These are phyloP conservation scores for Stratiomys singularior DNA, from an alignment of 2,888 invertebrate genomes.

Conservation along the genomic window DNA sequence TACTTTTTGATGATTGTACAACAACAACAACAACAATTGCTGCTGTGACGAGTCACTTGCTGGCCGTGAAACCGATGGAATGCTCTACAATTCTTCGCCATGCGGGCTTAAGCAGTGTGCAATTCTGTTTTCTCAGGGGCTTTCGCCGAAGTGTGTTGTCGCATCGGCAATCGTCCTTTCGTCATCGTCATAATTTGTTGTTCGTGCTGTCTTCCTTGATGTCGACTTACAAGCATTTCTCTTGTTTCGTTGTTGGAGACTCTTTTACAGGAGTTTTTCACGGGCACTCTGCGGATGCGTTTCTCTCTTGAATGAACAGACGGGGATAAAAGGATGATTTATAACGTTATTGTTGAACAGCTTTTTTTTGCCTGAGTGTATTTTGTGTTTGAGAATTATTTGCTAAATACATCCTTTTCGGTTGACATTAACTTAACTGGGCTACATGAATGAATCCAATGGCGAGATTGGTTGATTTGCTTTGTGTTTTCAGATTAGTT, in stretches of 20 bases:
- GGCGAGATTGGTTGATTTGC: background rate
- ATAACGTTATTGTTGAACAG: background rate
- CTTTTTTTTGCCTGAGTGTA: background rate
- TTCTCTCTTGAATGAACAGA: too few relatives aligned
- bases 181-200: background rate
- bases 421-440: slow-evolving; percentile 33
- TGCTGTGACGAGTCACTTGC: background rate
- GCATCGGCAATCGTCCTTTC: background rate
- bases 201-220: background rate
- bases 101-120: too few relatives aligned
- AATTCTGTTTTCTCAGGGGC: slow-evolving; percentile 3
- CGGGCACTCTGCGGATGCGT: background rate
- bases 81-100: too few relatives aligned
- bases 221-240: background rate
- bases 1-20: background rate
- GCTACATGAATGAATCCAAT: background rate
- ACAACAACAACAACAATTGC: background rate
- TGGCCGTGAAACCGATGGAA: slow-evolving; percentile 16
- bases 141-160: background rate
- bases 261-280: slow-evolving; percentile 11
- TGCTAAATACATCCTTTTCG: slow-evolving; percentile 3
- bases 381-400: slow-evolving; percentile 3
- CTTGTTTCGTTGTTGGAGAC: background rate
- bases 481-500: too few relatives aligned
- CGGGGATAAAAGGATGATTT: background rate